Percentiles rank a stretch among this genome's conserved stretches.
Evolutionary conservation across 2,888 invertebrate genomes (phyloP).

Genomic region (Lasioglossum lativentre): DNA sequence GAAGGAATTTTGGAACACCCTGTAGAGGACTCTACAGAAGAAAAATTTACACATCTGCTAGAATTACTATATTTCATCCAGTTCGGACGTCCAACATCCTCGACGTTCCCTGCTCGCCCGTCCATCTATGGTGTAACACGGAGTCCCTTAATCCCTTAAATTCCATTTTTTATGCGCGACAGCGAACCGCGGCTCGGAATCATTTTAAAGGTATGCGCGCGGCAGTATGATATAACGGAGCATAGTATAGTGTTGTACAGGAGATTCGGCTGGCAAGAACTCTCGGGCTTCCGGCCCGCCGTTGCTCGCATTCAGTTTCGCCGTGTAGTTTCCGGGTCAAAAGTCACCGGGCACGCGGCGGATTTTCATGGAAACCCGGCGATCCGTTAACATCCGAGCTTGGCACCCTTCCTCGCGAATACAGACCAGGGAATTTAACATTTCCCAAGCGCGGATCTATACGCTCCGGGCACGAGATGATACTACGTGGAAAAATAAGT

Average conservation of each 20-base stretch:
- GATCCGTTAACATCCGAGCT: conserved; percentile 1
- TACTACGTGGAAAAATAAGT: too few relatives aligned
- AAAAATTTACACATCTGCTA: too few relatives aligned
- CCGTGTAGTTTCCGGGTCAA: not conserved
- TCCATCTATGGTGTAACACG: not conserved
- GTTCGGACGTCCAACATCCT: not conserved
- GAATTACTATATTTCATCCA: not conserved
- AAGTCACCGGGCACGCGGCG: not conserved
- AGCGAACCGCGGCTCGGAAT: not conserved
- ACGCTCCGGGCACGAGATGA: too few relatives aligned
- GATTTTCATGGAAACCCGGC: not conserved
- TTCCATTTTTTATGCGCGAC: not conserved
- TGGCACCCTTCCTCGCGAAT: not conserved
- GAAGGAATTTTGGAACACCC: too few relatives aligned
- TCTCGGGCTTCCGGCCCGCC: not conserved
- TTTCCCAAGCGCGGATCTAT: not conserved
- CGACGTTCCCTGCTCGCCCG: not conserved
- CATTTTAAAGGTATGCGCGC: not conserved
- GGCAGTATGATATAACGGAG: too few relatives aligned
- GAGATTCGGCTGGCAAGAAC: not conserved
- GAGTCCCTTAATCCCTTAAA: not conserved
- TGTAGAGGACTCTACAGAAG: too few relatives aligned
- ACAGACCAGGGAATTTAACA: not conserved
- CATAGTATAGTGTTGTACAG: not conserved
- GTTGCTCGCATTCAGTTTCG: conserved; percentile 3